Evolutionary conservation across 2,113 vertebrate genomes (phyloP).

Genomic region (Phalacrocorax brasilianus): DNA sequence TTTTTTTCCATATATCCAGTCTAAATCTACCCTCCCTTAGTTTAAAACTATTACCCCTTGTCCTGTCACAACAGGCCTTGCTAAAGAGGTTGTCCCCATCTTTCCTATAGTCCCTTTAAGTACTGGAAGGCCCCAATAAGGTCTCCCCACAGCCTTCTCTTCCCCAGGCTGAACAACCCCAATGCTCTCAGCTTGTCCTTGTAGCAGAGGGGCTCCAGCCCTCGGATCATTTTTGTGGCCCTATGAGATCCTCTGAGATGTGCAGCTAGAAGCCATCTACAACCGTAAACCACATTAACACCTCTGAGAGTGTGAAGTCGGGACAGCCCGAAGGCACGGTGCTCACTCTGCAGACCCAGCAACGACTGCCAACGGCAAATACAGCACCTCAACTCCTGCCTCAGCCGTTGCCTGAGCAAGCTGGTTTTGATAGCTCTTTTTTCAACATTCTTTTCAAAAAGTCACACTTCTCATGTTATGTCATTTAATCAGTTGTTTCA

Average conservation of each 20-base stretch:
- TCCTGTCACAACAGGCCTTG: too few relatives aligned
- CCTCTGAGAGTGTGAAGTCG: not conserved
- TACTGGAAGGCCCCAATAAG: too few relatives aligned
- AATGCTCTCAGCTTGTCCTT: too few relatives aligned
- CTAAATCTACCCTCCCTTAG: too few relatives aligned
- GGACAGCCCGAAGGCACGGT: not conserved
- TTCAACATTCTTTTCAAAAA: not conserved
- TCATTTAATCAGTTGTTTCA: not conserved
- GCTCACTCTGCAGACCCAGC: not conserved
- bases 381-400: not conserved
- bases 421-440: not conserved
- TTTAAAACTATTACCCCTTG: too few relatives aligned
- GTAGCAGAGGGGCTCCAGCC: too few relatives aligned
- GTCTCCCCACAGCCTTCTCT: too few relatives aligned
- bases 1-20: too few relatives aligned
- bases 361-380: rapidly evolving
- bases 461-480: not conserved
- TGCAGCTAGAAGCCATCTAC: not conserved
- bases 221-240: too few relatives aligned
- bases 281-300: not conserved
- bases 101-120: too few relatives aligned
- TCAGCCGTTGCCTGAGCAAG: not conserved
- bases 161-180: too few relatives aligned
- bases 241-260: not conserved
- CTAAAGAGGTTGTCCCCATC: too few relatives aligned